A percentile compares a stretch with the other conserved stretches of the same genome.
Conservation (phyloP, 53 echinoderm and acorn worm species). For the Holothuria scabra region DNA sequence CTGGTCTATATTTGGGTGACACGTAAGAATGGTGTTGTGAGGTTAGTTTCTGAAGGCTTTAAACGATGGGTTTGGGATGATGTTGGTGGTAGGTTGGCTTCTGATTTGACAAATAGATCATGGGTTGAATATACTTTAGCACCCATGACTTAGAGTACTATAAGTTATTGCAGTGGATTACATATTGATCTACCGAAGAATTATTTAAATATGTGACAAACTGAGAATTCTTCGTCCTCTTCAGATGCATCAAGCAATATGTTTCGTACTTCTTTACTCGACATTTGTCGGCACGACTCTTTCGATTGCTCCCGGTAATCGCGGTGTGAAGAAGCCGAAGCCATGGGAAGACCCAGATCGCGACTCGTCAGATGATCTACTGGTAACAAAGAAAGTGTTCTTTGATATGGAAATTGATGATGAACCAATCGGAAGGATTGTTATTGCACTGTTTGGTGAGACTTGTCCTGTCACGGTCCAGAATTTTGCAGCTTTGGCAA, state of each 20-base stretch:
- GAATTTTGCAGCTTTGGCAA: constrained; percentile 86
- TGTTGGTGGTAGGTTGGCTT: too few species aligned
- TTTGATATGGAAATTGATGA: constrained; percentile 91
- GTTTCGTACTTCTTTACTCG: not conserved
- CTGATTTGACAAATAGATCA: too few species aligned
- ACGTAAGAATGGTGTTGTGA: too few species aligned
- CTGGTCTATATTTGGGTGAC: too few species aligned
- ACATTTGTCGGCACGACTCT: not conserved
- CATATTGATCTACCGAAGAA: too few species aligned
- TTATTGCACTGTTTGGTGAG: constrained; percentile 80
- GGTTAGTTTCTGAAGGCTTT: too few species aligned
- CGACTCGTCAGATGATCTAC: constrained; percentile 73
- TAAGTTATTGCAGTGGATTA: too few species aligned
- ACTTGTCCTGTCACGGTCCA: constrained; percentile 88
- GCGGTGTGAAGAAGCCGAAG: constrained; percentile 65
- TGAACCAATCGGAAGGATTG: constrained; percentile 77
- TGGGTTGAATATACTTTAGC: too few species aligned
- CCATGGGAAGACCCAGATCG: constrained; percentile 84
- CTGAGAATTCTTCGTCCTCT: not conserved
- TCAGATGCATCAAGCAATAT: not conserved
- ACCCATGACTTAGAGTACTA: too few species aligned
- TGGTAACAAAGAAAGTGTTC: constrained; percentile 91
- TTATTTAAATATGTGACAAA: not conserved
- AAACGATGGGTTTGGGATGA: too few species aligned
- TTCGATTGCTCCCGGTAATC: not conserved